Conservation (phyloP, 2,113 vertebrate genomes). For the Laticauda colubrina region DNA sequence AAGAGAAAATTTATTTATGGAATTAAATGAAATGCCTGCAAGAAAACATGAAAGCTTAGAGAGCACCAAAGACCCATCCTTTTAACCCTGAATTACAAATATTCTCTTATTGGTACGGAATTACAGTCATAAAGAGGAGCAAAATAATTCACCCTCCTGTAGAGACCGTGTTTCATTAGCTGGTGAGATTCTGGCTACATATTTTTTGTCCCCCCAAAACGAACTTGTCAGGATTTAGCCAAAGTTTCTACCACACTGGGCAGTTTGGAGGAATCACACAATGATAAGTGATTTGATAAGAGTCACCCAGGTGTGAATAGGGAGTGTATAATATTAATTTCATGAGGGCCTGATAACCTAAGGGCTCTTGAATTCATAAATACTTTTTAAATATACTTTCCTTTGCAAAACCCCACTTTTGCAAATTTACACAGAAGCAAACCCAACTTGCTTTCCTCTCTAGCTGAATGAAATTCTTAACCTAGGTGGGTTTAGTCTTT, state of each 20-base stretch:
- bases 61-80: neutral
- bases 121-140: neutral
- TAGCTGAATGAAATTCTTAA: neutral
- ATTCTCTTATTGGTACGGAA: neutral
- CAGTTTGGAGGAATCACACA: neutral
- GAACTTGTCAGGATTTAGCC: neutral
- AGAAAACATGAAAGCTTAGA: neutral
- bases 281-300: neutral
- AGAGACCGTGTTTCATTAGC: neutral
- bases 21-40: neutral
- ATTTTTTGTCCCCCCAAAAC: neutral
- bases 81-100: neutral
- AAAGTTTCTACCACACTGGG: neutral
- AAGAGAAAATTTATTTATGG: neutral
- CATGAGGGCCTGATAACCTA: neutral
- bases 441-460: neutral
- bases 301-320: neutral
- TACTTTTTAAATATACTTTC: neutral
- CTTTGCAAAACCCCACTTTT: neutral
- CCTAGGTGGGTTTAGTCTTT: neutral
- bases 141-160: neutral
- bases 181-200: neutral
- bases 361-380: neutral
- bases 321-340: neutral
- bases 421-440: neutral